A percentile compares a stretch with the other conserved stretches of the same genome.
Evolutionary conservation across 1,140 invertebrate species (phyloP).

Genomic region (Heterodera schachtii): DNA sequence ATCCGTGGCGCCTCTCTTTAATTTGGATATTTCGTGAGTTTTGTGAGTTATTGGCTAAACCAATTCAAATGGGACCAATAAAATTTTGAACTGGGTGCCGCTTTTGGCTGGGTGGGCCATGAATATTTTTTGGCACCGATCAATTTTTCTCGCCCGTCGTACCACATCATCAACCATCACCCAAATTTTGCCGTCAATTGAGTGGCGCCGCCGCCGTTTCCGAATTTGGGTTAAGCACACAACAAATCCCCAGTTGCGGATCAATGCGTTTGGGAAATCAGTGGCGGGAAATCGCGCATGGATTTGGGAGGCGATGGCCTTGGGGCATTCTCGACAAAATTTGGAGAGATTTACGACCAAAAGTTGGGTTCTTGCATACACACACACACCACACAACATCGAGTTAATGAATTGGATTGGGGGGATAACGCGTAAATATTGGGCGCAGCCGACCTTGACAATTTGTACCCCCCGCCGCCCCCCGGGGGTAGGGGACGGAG

Average conservation of each 20-base stretch:
- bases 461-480: not conserved
- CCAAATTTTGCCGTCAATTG: too few species aligned
- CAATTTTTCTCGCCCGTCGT: too few species aligned
- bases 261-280: not conserved
- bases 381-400: too few species aligned
- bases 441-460: conserved; percentile 1
- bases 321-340: not conserved
- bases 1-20: too few species aligned
- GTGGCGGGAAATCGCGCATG: not conserved
- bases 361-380: not conserved
- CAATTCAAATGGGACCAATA: too few species aligned
- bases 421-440: not conserved
- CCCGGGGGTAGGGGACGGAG: not conserved
- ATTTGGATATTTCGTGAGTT: too few species aligned
- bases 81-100: too few species aligned
- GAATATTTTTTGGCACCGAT: too few species aligned
- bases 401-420: not conserved
- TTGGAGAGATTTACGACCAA: not conserved
- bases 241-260: not conserved
- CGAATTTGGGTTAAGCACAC: not conserved
- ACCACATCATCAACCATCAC: too few species aligned
- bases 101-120: too few species aligned
- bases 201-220: not conserved
- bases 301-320: not conserved
- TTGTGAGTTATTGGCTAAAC: too few species aligned